Percentiles rank a stretch among this genome's conserved stretches.
Evolutionary conservation across 2,797 vertebrate genomes (phyloP).

Genomic region (Lagothrix lagotricha): DNA sequence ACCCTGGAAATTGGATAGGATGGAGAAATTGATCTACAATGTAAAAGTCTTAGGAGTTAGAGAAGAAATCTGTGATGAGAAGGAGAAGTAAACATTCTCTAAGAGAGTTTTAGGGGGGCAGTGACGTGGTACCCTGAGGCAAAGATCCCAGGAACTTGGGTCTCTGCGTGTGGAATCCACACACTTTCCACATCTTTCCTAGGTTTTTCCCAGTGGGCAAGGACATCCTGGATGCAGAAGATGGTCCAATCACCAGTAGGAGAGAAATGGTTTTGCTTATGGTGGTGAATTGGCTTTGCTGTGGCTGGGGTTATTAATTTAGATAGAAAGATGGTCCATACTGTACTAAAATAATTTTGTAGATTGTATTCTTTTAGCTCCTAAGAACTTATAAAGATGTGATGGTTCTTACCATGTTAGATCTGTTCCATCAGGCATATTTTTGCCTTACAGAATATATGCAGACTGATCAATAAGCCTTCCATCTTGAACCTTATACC

Average conservation of each 20-base stretch:
- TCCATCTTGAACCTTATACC: slow-evolving; percentile 52
- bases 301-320: not conserved
- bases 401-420: slow-evolving; percentile 59
- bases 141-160: too few species aligned
- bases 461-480: rapidly evolving
- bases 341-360: not conserved
- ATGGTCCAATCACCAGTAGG: rapidly evolving
- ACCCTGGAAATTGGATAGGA: not conserved
- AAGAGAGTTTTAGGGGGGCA: not conserved
- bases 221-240: rapidly evolving
- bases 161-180: too few species aligned
- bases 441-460: slow-evolving; percentile 69
- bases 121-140: rapidly evolving
- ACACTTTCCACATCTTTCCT: rapidly evolving
- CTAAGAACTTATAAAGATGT: slow-evolving; percentile 21
- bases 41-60: not conserved
- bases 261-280: not conserved
- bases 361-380: not conserved
- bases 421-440: slow-evolving; percentile 49
- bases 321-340: not conserved
- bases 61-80: not conserved
- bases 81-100: too few species aligned
- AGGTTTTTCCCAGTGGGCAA: not conserved
- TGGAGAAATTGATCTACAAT: not conserved
- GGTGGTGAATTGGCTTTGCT: not conserved